A percentile compares a stretch with the other conserved stretches of the same genome.
Conservation (phyloP, 2,113 vertebrate species). For the Ailuropoda melanoleuca region DNA sequence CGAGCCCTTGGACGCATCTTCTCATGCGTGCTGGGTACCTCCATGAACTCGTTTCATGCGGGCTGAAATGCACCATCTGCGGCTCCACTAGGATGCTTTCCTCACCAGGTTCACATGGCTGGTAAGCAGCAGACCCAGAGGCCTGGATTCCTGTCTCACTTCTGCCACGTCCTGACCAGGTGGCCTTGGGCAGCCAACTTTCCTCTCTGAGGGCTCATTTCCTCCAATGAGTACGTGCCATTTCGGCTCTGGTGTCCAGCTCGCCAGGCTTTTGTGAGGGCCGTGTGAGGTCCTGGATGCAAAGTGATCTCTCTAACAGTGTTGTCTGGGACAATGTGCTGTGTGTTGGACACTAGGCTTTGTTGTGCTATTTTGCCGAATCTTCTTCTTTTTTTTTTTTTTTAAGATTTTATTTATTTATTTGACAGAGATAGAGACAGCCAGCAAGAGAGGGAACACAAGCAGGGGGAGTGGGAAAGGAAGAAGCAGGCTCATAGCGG, state of each 20-base stretch:
- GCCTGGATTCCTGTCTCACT: too few species aligned
- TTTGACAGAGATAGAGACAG: too few species aligned
- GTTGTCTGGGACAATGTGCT: background rate
- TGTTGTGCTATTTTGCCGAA: background rate
- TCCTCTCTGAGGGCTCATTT: background rate
- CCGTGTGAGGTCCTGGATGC: background rate
- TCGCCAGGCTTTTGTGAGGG: background rate
- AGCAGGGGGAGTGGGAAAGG: too few species aligned
- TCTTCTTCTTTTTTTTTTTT: too few species aligned
- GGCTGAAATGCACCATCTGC: background rate
- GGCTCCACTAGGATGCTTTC: background rate
- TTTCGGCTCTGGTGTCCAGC: background rate
- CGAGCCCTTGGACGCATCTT: background rate
- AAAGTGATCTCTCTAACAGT: background rate
- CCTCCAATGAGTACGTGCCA: too few species aligned
- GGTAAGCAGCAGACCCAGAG: background rate
- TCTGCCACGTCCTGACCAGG: background rate
- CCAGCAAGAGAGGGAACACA: too few species aligned
- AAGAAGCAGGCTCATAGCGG: too few species aligned
- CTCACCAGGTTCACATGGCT: too few species aligned
- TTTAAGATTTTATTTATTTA: too few species aligned
- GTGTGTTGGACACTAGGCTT: background rate
- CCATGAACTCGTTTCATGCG: background rate
- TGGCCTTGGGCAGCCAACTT: background rate
- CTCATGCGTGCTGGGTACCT: fast-evolving